Evolutionary conservation across 2,797 vertebrate species (phyloP), one percentile per base, ranked within the genome.

Genomic region (Spinus olivaceus): DNA sequence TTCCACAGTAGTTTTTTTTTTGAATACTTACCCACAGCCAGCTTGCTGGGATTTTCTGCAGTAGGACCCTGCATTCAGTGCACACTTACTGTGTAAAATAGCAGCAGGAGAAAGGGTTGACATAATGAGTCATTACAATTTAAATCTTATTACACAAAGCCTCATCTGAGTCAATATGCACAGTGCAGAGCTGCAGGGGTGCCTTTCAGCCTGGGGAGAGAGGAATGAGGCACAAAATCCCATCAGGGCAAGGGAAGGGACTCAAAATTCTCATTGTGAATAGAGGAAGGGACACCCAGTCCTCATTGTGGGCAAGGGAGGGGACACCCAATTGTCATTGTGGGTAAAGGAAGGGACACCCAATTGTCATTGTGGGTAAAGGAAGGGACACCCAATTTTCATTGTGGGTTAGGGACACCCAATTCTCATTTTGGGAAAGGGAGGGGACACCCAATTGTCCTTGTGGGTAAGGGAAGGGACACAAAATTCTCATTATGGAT

Each of bases 141-240:
- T 87, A 95, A 96, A 93, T 95, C 88, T 87, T 93, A 92, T 88
- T 93, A 77, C 53, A 92, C 63, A 95, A 95, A 92, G 90, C 82
- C 93, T 71, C 85, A n/a, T 93, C 91, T 71, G 65, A 95, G 82
- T 88, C 94, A 73, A 37, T 59, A 65, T 25, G 28, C 63, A n/a
- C 14, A 87, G 84, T 14, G 46, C 9, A 79, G 94, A 93, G 33
- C 83, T 1, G 2, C 93, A 92, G 95, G 94, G 94, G 49, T 46
- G 71, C 50, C 4, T 83, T 94, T 83, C 50, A 95, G 59, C 85
- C 65, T 72, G 87, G 69, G 59, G 81, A 54, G 87, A 87, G 74
- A 70, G 56, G 93, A 95, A 74, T 47, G 89, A 96, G 44, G 70
- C 81, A 79, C 39, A 35, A 57, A 60, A 54, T 81, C 88, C 78